Base-by-base conservation (phyloP, 2,888 invertebrate species). In the Dryadula phaetusa region DNA sequence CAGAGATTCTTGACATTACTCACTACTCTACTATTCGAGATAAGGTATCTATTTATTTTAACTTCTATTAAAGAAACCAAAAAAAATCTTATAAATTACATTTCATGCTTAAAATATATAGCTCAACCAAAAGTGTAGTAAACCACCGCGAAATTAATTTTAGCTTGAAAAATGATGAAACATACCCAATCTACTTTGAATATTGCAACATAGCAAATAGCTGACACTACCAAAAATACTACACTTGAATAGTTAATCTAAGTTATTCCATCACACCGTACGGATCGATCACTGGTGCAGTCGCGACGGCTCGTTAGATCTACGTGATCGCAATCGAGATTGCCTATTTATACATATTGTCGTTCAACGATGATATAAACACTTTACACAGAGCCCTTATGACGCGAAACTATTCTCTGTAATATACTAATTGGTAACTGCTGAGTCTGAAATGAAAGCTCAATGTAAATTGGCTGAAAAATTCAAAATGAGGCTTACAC, bases 321-420 rank as follows among this genome's bases (percentile, higher is more conserved):
- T 84, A 90, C 91, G 91, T 92, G 91, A 89, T 88, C 88, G 85
- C 87, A 88, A 88, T 91, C 81, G 82, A 80, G 82, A 92, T 88
- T 85, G 86, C 89, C 89, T 90, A 87, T 90, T 91, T 91, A 90
- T 87, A 86, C 84, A 87, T 87, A 89, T 85, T 87, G 88, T 87
- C 83, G 83, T 85, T 77, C 84, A 79, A 80, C 79, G 78, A 77
- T 69, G 70, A 76, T 75, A 76, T 79, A 82, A 80, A 87, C 84
- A 84, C 64, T 56, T 61, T 65, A 73, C 70, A 40, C 60, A 74
- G 85, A 82, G 70, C 84, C 72, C 76, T 72, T 60, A 60, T 81
- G 74, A 79, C 70, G 74, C 70, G 63, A 47, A 74, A 73, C 70
- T 70, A 67, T 61, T 49, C 67, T 70, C 70, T 53, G 46, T 37